Conservation (phyloP, 2,113 vertebrate genomes). For the Alethe castanea region DNA sequence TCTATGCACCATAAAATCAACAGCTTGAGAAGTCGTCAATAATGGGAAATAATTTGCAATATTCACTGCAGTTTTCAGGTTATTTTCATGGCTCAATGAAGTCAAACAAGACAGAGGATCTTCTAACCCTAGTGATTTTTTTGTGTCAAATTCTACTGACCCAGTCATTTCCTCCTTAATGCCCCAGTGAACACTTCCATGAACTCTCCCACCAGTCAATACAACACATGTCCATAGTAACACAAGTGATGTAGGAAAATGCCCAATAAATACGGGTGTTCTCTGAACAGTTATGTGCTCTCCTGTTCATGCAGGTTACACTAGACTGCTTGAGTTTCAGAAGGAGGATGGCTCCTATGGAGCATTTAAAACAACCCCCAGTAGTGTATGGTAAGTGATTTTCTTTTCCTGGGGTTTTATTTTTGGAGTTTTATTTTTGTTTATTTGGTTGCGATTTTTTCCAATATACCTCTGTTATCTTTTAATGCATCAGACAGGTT, state of each 20-base stretch:
- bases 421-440: background rate
- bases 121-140: background rate
- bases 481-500: background rate
- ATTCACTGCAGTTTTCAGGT: background rate
- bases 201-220: background rate
- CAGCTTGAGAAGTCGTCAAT: background rate
- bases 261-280: background rate
- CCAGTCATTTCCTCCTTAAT: background rate
- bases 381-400: constrained; percentile 73
- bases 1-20: background rate
- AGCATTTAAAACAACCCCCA: background rate
- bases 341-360: constrained; percentile 68
- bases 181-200: background rate
- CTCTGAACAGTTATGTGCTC: background rate
- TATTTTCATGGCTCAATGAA: background rate
- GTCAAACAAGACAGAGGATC: background rate
- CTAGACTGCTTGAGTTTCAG: constrained; percentile 57
- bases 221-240: background rate
- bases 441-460: background rate
- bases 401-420: background rate
- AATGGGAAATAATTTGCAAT: background rate
- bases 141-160: background rate
- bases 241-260: background rate
- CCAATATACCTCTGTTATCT: background rate
- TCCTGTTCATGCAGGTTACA: constrained; percentile 65